Conservation (phyloP, 2,113 vertebrate genomes). For the Pseudorectes ferrugineus region DNA sequence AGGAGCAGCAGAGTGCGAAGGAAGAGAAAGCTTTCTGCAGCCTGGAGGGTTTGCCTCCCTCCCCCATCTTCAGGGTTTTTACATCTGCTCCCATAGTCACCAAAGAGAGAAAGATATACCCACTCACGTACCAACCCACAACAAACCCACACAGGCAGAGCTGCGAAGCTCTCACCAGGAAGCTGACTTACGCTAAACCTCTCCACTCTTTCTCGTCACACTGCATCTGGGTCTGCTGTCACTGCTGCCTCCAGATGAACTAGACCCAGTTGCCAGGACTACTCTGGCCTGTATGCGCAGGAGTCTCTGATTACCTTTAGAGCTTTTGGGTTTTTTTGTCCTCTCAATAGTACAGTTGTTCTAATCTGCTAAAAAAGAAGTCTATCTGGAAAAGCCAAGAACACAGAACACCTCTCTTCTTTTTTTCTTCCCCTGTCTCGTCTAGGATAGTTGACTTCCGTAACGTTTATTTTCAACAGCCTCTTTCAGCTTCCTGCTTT, state of each 20-base stretch:
- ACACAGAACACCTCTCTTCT: background rate
- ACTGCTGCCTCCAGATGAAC: background rate
- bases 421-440: background rate
- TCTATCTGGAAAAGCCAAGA: background rate
- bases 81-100: background rate
- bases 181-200: slow-evolving; percentile 59
- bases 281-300: background rate
- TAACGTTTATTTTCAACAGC: background rate
- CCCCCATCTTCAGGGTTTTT: background rate
- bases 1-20: background rate
- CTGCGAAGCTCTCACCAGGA: slow-evolving; percentile 66
- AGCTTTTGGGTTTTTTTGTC: background rate
- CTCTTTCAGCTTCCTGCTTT: slow-evolving; percentile 23
- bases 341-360: background rate
- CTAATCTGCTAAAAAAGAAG: background rate
- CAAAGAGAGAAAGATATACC: background rate
- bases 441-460: slow-evolving; percentile 16
- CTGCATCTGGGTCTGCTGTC: background rate
- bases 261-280: background rate
- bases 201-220: slow-evolving; percentile 43
- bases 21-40: background rate
- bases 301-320: background rate
- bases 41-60: background rate
- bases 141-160: slow-evolving; percentile 34
- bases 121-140: background rate